phyloP scores from a whole-genome alignment of 2,113 vertebrate species.

The Callaeas wilsoni region DNA sequence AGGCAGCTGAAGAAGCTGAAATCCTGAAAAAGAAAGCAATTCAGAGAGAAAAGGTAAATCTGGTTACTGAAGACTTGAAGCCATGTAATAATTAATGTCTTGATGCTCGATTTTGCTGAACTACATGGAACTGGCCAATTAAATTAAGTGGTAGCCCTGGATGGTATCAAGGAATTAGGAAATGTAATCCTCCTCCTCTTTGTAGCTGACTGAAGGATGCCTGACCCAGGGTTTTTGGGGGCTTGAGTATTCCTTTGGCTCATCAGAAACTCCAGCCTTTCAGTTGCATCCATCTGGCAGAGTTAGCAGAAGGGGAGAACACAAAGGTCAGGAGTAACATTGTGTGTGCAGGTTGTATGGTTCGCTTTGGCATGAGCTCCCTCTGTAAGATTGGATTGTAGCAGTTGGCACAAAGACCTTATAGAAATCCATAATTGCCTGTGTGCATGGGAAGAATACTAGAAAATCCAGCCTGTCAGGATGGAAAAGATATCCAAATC shows the following conservation, averaged over 20 bases:
- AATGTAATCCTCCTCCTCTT: not conserved
- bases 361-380: not conserved
- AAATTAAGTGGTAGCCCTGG: not conserved
- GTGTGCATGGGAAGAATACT: not conserved
- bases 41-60: slow-evolving; percentile 81
- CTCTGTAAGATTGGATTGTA: not conserved
- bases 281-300: not conserved
- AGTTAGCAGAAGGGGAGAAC: not conserved
- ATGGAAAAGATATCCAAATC: not conserved
- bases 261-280: not conserved
- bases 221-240: not conserved
- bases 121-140: not conserved
- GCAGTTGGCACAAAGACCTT: not conserved
- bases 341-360: not conserved
- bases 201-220: not conserved
- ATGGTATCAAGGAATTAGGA: not conserved
- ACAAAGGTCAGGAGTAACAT: not conserved
- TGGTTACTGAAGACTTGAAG: not conserved
- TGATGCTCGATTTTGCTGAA: not conserved
- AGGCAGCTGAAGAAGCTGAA: slow-evolving; percentile 77
- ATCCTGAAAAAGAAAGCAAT: slow-evolving; percentile 71
- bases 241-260: not conserved
- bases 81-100: not conserved
- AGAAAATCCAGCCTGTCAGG: not conserved
- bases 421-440: not conserved